Percentiles rank a stretch among this genome's conserved stretches.
Evolutionary conservation across 2,113 vertebrate species (phyloP).

Genomic region (Polypterus senegalus): DNA sequence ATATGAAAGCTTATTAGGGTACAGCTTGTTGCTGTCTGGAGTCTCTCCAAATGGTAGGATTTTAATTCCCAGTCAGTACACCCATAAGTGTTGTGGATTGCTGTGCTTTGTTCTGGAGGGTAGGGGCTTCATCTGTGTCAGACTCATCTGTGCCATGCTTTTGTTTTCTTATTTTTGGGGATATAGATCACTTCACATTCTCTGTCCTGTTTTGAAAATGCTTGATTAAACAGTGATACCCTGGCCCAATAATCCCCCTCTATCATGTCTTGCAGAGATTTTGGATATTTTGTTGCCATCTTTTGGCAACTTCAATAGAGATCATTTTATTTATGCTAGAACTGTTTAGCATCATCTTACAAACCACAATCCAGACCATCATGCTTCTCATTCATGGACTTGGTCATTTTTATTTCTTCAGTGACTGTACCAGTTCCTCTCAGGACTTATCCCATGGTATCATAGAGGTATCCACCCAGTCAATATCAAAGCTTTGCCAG

Average conservation of each 20-base stretch:
- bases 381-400: too few species aligned
- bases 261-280: conserved; percentile 25
- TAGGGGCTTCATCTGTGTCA: conserved; percentile 17
- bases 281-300: conserved; percentile 16
- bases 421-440: too few species aligned
- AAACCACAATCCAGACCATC: conserved; percentile 1
- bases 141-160: conserved; percentile 7
- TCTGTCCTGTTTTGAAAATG: conserved; percentile 18
- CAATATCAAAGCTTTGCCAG: too few species aligned
- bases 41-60: too few species aligned
- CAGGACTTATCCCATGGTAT: too few species aligned
- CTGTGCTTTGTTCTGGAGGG: conserved; percentile 13
- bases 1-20: too few species aligned
- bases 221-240: conserved; percentile 25
- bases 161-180: conserved; percentile 12
- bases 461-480: too few species aligned
- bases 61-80: too few species aligned
- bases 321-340: conserved; percentile 1
- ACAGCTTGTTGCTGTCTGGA: too few species aligned
- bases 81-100: conserved; percentile 18
- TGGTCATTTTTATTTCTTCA: too few species aligned
- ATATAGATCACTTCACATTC: conserved; percentile 13
- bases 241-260: conserved; percentile 25
- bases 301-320: conserved; percentile 18
- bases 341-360: too few species aligned